Percentiles rank a stretch among this genome's conserved stretches.
Evolutionary conservation across 2,113 vertebrate species (phyloP).

Genomic region (Crotalus tigris): DNA sequence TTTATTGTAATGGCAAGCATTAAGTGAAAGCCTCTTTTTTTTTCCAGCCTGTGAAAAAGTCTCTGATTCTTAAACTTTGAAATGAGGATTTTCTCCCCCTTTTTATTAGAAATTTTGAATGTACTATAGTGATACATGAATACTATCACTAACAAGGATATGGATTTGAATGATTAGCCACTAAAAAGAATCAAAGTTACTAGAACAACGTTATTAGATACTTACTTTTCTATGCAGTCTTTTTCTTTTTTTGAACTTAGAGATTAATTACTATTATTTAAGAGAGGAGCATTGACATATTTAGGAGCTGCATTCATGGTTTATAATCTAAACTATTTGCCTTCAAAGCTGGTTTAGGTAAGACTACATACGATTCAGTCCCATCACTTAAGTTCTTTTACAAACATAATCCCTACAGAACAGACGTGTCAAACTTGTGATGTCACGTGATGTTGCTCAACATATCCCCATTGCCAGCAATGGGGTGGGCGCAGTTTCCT

Average conservation of each 20-base stretch:
- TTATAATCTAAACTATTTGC: background rate
- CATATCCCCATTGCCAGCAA: too few species aligned
- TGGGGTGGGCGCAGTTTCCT: too few species aligned
- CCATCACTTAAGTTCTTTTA: background rate
- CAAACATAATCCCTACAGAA: background rate
- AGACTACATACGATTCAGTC: background rate
- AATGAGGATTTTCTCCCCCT: background rate
- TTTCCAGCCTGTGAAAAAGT: background rate
- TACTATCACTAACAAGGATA: conserved; percentile 52
- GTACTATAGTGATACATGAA: background rate
- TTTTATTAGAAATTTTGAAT: background rate
- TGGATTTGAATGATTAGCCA: conserved; percentile 56
- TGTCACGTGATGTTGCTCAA: too few species aligned
- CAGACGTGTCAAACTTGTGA: too few species aligned
- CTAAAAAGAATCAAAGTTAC: conserved; percentile 48
- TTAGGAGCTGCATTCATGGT: conserved; percentile 30
- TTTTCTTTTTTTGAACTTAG: conserved; percentile 44
- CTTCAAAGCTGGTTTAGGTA: background rate
- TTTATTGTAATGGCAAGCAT: background rate
- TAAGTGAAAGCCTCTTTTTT: background rate
- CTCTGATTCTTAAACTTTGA: background rate
- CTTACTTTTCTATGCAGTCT: conserved; percentile 52
- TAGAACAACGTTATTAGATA: conserved; percentile 60
- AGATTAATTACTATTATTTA: conserved; percentile 68
- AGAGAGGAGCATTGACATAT: conserved; percentile 52